These are phyloP conservation scores for Andrena dorsata DNA, from an alignment of 2,888 invertebrate species.

Conservation along the genomic window DNA sequence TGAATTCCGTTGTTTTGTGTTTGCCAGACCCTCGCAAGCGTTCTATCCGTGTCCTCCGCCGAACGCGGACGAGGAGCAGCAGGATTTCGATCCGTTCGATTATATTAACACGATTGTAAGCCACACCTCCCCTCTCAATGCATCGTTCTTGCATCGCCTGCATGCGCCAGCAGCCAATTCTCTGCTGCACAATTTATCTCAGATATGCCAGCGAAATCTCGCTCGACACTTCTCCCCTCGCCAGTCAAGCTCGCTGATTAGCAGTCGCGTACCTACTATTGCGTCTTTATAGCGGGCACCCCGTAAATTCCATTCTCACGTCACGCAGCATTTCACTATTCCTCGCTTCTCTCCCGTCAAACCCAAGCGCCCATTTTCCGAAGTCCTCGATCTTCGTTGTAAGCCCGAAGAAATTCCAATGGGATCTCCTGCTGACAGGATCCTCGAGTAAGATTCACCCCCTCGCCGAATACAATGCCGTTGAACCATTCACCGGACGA, in stretches of 20 bases:
- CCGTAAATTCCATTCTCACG: background rate
- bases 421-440: background rate
- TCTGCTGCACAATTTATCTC: background rate
- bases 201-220: too few relatives aligned
- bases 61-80: slow-evolving; percentile 85
- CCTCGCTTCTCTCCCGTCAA: background rate
- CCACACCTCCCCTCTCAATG: slow-evolving; percentile 12
- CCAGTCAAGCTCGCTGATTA: background rate
- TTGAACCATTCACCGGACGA: slow-evolving; percentile 63
- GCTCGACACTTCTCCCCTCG: background rate
- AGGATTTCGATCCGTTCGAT: slow-evolving; percentile 85
- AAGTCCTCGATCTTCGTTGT: too few relatives aligned
- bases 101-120: slow-evolving; percentile 85
- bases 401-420: slow-evolving; percentile 1
- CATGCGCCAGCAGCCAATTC: background rate
- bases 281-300: background rate
- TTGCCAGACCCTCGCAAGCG: slow-evolving; percentile 83
- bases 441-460: background rate
- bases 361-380: too few relatives aligned
- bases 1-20: slow-evolving; percentile 34
- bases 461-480: slow-evolving; percentile 61
- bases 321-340: too few relatives aligned
- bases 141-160: slow-evolving; percentile 14
- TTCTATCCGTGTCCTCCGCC: slow-evolving; percentile 88
- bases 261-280: background rate